Base-by-base conservation (phyloP, 2,113 vertebrate genomes). In the Microtus ochrogaster region DNA sequence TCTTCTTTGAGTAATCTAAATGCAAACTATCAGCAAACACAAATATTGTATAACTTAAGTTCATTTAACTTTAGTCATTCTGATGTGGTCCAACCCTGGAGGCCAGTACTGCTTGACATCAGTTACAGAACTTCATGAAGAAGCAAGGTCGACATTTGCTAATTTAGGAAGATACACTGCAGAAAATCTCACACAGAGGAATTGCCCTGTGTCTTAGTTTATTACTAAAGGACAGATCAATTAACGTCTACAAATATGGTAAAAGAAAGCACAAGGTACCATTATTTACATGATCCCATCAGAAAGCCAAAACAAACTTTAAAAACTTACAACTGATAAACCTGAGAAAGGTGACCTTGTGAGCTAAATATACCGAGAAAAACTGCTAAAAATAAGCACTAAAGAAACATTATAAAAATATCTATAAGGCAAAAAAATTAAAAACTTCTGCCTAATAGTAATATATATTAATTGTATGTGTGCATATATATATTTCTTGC, bases 21-120 rank as follows among this genome's bases (percentile, higher is more conserved):
- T 92, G 33, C 36, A 97, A 89, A 78, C 81, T 26, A 90, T 89
- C 13, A 77, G 26, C 74, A 95, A 95, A 90, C 74, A 47, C 44
- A 70, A 78, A 6, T 72, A 70, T 66, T 52, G 36, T 1, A 2
- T 78, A 55, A 55, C 13, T 72, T 72, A 65, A 84, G 58, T 79
- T 83, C 26, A 39, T 68, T 78, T 49, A 21, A 21, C 24, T 91
- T 92, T 95, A 83, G 81, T 89, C 58, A 52, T 6, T 49, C 70
- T 26, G 65, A 88, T 65, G 68, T 95, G 2, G 7, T n/a, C 5
- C 14, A 74, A 2, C 0, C 36, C 87, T 39, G 58, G 58, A 88
- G 49, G 81, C 89, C 93, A 94, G 78, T 0, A 55, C 4, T 81
- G 36, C 24, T 36, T 70, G 49, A 10, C 11, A 92, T 33, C 24